These are phyloP conservation scores for Epizoanthus ramosus DNA, from an alignment of 92 coral and sea anemone species.

Conservation along the genomic window DNA sequence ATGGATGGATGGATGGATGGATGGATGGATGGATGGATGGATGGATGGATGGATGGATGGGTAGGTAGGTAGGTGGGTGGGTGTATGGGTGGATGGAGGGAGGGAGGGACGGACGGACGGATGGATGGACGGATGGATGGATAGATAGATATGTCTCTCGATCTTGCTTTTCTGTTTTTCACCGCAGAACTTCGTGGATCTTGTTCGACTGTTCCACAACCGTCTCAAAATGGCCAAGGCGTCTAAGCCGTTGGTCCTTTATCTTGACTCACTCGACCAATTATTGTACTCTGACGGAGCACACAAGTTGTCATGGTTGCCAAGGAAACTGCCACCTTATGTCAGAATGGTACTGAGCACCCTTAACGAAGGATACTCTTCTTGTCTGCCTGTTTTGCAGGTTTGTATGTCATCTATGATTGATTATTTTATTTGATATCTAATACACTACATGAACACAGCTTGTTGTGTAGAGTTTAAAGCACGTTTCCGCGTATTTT, in stretches of 20 bases:
- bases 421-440: background rate
- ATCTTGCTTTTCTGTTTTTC: background rate
- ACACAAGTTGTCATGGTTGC: slow-evolving; percentile 84
- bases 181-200: slow-evolving; percentile 72
- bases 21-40: no score
- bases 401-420: slow-evolving; percentile 33
- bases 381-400: slow-evolving; percentile 65
- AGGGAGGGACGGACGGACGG: no score
- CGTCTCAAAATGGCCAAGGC: slow-evolving; percentile 70
- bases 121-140: no score
- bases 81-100: no score
- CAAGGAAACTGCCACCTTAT: slow-evolving; percentile 79
- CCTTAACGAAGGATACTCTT: slow-evolving; percentile 57
- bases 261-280: slow-evolving; percentile 87
- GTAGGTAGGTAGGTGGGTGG: no score
- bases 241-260: slow-evolving; percentile 68
- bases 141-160: no score
- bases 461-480: background rate
- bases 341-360: slow-evolving; percentile 81
- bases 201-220: slow-evolving; percentile 74
- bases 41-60: no score
- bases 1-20: no score
- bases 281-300: slow-evolving; percentile 65
- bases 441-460: background rate
- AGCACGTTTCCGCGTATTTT: no score